phyloP scores from a whole-genome alignment of 2,797 vertebrate genomes.

The Alcedo atthis region DNA sequence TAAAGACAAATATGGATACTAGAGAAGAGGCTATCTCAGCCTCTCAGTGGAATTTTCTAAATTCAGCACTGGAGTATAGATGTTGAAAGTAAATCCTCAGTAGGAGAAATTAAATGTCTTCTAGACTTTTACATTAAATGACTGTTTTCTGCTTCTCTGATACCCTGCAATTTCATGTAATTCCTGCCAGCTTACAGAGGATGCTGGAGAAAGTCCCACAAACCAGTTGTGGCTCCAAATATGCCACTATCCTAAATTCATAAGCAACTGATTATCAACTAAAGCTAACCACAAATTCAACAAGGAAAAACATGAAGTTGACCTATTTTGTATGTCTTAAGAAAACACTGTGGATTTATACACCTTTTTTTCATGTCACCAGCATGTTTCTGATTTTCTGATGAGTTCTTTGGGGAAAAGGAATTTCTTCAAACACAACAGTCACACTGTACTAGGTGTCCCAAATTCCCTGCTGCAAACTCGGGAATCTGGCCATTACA shows the following conservation, averaged over 20 bases:
- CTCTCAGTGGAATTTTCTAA: not conserved
- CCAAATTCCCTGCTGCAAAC: not conserved
- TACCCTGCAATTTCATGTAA: not conserved
- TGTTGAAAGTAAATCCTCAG: not conserved
- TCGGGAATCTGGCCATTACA: not conserved
- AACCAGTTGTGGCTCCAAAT: not conserved
- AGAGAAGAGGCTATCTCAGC: not conserved
- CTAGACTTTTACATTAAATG: not conserved
- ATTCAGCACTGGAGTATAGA: not conserved
- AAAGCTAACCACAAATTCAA: not conserved
- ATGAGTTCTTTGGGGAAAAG: not conserved
- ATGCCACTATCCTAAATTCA: not conserved
- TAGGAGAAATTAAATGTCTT: not conserved
- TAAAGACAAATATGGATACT: not conserved
- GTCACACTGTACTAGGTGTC: not conserved
- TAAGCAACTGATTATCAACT: not conserved
- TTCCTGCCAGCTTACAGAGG: not conserved
- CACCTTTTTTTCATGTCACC: not conserved
- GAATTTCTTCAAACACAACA: not conserved
- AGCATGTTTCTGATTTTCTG: not conserved
- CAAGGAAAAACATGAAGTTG: not conserved
- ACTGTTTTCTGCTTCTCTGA: not conserved
- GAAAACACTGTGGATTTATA: not conserved
- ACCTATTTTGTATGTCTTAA: not conserved
- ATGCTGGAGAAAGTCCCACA: not conserved